Base-by-base conservation (phyloP, 1,140 invertebrate species). In the Drosophila gunungcola region DNA sequence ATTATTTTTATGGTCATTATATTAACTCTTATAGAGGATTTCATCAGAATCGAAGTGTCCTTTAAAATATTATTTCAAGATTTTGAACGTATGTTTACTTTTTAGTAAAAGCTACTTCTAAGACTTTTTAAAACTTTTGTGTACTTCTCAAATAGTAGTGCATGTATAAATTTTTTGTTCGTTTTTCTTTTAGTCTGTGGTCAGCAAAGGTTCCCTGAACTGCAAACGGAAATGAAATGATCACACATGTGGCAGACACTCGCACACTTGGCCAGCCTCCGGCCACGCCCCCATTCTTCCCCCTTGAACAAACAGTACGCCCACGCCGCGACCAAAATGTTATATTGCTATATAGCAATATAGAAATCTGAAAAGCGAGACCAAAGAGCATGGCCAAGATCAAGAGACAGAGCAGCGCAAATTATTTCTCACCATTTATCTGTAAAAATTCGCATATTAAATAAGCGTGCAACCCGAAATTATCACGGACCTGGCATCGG, bases 391-490 rank as follows among this genome's bases (percentile, higher is more conserved):
- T 21, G 46, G 51, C 34, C 48, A 36, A 78, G 49, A 75, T 49
- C 54, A 77, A 76, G 45, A 61, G 61, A 84, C 54, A 85, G 74
- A 75, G 79, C 84, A 89, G 84, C 84, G 84, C 84, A 89, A 89
- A 89, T 89, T 89, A 89, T 89, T 89, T 89, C 84, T 89, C 80
- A 89, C 84, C 84, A 89, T 89, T 89, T 89, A 89, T 89, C 84
- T 89, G 84, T 89, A 89, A 89, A 89, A 89, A 84, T 89, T 89
- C 84, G 84, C 84, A 89, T 89, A 89, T 89, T 89, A 89, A 89
- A 89, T 89, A 89, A 89, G 84, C 84, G 84, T 89, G 84, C 84
- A 89, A 89, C 83, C 84, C 83, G 53, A 89, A 88, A 88, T 88
- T 88, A 88, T 88, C 83, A 88, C 83, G 83, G 83, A 89, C 68